Evolutionary conservation across 2,888 invertebrate genomes (phyloP), one percentile per base, ranked within the genome.

Genomic region (Geophilus truncorum): DNA sequence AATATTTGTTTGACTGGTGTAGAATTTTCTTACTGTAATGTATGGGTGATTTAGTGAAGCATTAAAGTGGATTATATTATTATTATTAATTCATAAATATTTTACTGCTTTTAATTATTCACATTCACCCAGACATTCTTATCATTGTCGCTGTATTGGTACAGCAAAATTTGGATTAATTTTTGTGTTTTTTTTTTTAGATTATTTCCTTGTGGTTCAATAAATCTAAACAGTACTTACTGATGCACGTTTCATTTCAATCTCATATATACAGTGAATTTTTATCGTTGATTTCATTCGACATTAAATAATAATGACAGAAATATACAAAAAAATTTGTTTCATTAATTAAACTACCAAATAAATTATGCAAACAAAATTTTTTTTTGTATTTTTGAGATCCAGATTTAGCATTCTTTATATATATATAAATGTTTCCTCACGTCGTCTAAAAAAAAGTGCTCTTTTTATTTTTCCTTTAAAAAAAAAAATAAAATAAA

Each of bases 131-230:
- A 57, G 28, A 45, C 57, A 79, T 79, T 51, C 79, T 18, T 25
- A n/a, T n/a, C 51, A 57, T 51, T 51, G 23, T n/a, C 23, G 45
- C 79, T 79, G 57, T 51, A 21, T 51, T 57, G 28, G 23, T 18
- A 51, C 79, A 57, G 57, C 57, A 51, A 45, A 40, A 2, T 40
- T 79, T 40, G 79, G 79, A 79, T 79, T 45, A 79, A 79, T 28
- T 45, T 79, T 21, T 78, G 32, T 79, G 79, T 79, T 40, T 79
- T 79, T n/a, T 25, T 21, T 57, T 57, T 57, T n/a, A 57, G 57
- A 57, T 28, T 18, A 79, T 79, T 79, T 79, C 34, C 32, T 51
- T 79, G 79, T 57, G 57, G 79, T 79, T 79, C 79, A 79, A 79
- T 79, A 79, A 79, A 79, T 36, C 28, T 28, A 76, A 76, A 32